phyloP scores from a whole-genome alignment of 2,888 invertebrate species.

The Hemistola chrysoprasaria region DNA sequence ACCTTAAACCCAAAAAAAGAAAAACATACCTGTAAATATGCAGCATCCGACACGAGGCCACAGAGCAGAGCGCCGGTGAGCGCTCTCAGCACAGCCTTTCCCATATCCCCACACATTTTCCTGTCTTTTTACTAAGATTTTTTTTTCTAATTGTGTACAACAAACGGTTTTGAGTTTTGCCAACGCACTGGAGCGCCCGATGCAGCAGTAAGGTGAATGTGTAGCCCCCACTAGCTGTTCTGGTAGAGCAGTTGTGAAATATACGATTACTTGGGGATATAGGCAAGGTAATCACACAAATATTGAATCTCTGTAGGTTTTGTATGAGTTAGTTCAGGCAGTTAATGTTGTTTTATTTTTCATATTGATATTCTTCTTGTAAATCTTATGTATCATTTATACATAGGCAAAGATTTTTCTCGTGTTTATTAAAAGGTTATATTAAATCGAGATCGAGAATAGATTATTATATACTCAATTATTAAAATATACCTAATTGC shows the following conservation, averaged over 20 bases:
- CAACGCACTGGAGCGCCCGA: slow-evolving; percentile 18
- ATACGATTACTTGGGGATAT: slow-evolving; percentile 22
- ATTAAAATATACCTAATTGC: no score
- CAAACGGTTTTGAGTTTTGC: slow-evolving; percentile 16
- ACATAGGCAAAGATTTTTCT: no score
- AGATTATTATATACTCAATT: no score
- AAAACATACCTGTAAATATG: slow-evolving; percentile 65
- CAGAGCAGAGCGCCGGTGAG: slow-evolving; percentile 72
- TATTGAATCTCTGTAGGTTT: no score
- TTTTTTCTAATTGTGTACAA: slow-evolving; percentile 5
- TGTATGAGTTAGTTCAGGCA: no score
- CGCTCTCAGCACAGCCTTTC: slow-evolving; percentile 72
- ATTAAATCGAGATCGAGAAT: no score
- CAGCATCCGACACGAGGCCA: slow-evolving; percentile 71
- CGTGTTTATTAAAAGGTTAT: no score
- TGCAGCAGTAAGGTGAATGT: slow-evolving; percentile 16
- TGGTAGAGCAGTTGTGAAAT: slow-evolving; percentile 15
- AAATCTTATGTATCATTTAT: no score
- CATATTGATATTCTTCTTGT: no score
- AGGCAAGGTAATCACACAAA: no score
- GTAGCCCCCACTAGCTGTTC: slow-evolving; percentile 22
- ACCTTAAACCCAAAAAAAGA: not conserved
- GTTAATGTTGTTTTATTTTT: no score
- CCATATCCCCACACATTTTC: slow-evolving; percentile 77
- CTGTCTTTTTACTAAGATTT: slow-evolving; percentile 3